These are phyloP conservation scores for Burhinus bistriatus DNA, from an alignment of 2,113 vertebrate genomes.

Conservation along the genomic window DNA sequence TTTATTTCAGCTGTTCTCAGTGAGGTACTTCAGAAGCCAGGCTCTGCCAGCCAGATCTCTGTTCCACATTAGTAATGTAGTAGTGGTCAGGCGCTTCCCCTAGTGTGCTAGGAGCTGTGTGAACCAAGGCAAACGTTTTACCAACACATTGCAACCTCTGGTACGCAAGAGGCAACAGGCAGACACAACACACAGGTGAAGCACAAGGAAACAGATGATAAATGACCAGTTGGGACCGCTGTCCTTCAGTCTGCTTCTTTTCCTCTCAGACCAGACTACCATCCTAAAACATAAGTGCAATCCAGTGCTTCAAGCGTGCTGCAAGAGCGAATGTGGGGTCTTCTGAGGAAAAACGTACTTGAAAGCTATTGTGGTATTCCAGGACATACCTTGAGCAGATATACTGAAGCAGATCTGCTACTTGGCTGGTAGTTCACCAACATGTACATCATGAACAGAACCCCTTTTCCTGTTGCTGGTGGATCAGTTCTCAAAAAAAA, in stretches of 20 bases:
- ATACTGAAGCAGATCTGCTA: background rate
- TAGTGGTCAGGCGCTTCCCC: background rate
- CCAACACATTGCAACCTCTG: background rate
- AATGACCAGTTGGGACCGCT: background rate
- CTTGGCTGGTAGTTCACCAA: background rate
- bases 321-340: background rate
- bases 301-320: background rate
- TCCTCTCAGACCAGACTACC: background rate
- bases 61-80: background rate
- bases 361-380: background rate
- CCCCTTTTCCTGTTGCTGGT: background rate
- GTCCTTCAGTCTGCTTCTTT: background rate
- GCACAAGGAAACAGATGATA: background rate
- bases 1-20: background rate
- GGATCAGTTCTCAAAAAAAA: background rate
- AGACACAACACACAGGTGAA: background rate
- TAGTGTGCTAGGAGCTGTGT: accelerated
- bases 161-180: background rate
- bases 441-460: background rate
- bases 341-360: background rate
- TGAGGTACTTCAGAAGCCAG: background rate
- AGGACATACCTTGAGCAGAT: background rate
- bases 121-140: background rate
- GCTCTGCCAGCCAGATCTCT: background rate
- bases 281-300: background rate